Evolutionary conservation across 2,797 vertebrate species (phyloP).

Genomic region (Micrastur ruficollis): DNA sequence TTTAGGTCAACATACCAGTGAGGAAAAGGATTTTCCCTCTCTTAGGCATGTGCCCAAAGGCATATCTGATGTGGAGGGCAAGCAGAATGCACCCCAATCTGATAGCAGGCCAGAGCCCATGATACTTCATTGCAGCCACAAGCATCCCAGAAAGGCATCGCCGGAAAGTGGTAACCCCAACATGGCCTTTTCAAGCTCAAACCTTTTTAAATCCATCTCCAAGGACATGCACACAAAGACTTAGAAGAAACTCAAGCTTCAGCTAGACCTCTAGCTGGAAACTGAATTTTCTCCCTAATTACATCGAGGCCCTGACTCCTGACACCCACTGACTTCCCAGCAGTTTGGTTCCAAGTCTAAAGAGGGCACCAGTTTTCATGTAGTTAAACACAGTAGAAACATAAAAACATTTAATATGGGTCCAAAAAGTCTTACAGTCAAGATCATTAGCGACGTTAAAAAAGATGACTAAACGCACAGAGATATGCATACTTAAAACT

Average conservation of each 20-base stretch:
- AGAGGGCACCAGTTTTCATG: neutral
- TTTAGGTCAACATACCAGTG: neutral
- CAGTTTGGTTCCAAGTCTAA: neutral
- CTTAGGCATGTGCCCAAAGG: neutral
- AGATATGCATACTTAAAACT: neutral
- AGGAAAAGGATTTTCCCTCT: neutral
- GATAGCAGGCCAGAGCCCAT: neutral
- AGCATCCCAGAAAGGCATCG: neutral
- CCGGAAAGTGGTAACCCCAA: neutral
- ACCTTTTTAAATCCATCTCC: neutral
- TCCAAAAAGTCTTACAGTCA: neutral
- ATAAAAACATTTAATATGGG: neutral
- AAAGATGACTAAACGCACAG: neutral
- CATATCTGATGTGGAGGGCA: neutral
- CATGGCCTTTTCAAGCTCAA: neutral
- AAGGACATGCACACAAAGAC: neutral
- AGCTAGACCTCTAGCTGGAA: neutral
- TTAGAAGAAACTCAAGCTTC: neutral
- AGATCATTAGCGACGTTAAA: neutral
- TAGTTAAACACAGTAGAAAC: neutral
- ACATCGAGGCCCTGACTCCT: fast-evolving
- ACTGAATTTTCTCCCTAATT: neutral
- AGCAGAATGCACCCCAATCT: neutral
- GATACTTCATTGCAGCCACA: neutral
- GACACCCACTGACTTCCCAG: neutral